Evolutionary conservation across 2,797 vertebrate species (phyloP).

Genomic region (Neopelma chrysocephalum): DNA sequence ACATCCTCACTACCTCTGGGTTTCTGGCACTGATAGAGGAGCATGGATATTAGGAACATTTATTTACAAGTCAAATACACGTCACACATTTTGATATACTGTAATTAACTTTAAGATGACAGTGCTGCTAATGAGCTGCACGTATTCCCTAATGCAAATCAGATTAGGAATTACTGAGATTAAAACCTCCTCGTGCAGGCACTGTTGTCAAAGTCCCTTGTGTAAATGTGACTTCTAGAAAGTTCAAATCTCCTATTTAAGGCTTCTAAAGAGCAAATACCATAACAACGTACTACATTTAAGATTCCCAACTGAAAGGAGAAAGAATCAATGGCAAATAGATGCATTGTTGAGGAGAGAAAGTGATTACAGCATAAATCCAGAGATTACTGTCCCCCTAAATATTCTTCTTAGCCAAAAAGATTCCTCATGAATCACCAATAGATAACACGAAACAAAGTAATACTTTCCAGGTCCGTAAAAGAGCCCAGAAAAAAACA

Average conservation of each 20-base stretch:
- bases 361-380: background rate
- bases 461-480: background rate
- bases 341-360: background rate
- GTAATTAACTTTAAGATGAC: slow-evolving; percentile 17
- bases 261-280: background rate
- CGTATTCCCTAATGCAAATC: slow-evolving; percentile 16
- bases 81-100: background rate
- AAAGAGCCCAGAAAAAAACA: background rate
- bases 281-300: background rate
- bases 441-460: background rate
- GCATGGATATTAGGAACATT: background rate
- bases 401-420: background rate
- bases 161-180: background rate
- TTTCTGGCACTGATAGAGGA: background rate
- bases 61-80: slow-evolving; percentile 31
- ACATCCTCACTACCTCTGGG: background rate
- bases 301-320: background rate
- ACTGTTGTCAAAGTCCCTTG: background rate
- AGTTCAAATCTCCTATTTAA: background rate
- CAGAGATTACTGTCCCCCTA: background rate
- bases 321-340: background rate
- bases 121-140: slow-evolving; percentile 1
- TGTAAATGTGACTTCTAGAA: background rate
- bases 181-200: background rate
- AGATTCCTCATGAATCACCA: background rate